Conservation (phyloP, 2,888 invertebrate genomes). For the Rhimphoctona megacephalus region DNA sequence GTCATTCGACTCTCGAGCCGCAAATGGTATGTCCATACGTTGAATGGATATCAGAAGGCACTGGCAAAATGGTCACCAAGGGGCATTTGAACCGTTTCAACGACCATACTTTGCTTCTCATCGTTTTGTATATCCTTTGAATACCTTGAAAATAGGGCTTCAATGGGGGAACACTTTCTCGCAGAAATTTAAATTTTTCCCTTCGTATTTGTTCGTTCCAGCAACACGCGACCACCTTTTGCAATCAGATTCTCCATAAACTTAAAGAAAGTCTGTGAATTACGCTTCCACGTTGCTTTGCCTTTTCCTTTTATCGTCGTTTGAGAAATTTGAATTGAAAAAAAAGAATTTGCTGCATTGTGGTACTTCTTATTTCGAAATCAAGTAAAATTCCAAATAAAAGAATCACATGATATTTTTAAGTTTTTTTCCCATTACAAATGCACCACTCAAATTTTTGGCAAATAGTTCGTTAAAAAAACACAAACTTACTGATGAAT, state of each 20-base stretch:
- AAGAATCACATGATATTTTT: neutral
- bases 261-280: slow-evolving; percentile 3
- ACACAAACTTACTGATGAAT: neutral
- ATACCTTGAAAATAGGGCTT: neutral
- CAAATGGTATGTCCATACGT: slow-evolving; percentile 30
- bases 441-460: neutral
- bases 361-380: neutral
- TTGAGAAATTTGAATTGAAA: neutral
- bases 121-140: slow-evolving; percentile 21
- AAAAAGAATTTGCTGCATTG: neutral
- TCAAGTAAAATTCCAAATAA: neutral
- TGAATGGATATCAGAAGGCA: slow-evolving; percentile 19
- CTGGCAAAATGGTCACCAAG: slow-evolving; percentile 9
- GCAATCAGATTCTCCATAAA: neutral
- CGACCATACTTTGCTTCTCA: slow-evolving; percentile 11
- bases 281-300: neutral
- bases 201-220: neutral
- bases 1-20: slow-evolving; percentile 4
- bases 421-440: neutral
- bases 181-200: slow-evolving; percentile 3
- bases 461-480: neutral
- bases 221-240: neutral
- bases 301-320: neutral
- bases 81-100: slow-evolving; percentile 21
- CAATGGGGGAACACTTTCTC: slow-evolving; percentile 16